Evolutionary conservation across 2,888 invertebrate genomes (phyloP).

Genomic region (Zygaena filipendulae): DNA sequence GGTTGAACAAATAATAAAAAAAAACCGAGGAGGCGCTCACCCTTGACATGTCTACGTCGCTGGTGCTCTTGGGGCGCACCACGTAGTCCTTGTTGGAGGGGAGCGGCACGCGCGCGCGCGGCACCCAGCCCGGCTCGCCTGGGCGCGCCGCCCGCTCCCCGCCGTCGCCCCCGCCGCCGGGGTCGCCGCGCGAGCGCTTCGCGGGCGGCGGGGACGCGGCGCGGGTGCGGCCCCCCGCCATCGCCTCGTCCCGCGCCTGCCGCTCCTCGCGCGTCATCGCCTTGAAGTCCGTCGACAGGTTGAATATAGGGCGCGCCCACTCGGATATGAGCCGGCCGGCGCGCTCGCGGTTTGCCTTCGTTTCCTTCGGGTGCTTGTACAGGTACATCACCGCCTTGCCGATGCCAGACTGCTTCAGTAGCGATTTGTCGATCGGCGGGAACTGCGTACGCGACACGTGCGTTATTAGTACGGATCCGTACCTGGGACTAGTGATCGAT

Average conservation of each 20-base stretch:
- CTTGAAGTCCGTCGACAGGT: slow-evolving; percentile 71
- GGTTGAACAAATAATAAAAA: no score
- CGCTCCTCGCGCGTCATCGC: slow-evolving; percentile 94
- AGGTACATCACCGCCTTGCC: slow-evolving; percentile 99
- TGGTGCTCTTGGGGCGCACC: slow-evolving; percentile 90
- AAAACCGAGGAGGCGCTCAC: no score
- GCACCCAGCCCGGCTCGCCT: slow-evolving; percentile 96
- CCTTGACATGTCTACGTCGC: slow-evolving; percentile 86
- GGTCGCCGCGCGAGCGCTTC: slow-evolving; percentile 84
- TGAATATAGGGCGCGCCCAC: slow-evolving; percentile 98
- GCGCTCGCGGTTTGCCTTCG: slow-evolving; percentile 88
- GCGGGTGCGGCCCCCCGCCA: slow-evolving; percentile 64
- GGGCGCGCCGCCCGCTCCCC: slow-evolving; percentile 85
- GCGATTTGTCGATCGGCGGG: slow-evolving; percentile 87
- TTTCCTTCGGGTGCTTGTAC: slow-evolving; percentile 98
- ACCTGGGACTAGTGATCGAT: neutral
- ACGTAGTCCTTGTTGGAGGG: slow-evolving; percentile 98
- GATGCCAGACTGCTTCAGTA: slow-evolving; percentile 95
- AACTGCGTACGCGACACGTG: slow-evolving; percentile 72
- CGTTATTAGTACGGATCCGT: no score
- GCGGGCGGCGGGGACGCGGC: slow-evolving; percentile 41
- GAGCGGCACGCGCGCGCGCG: slow-evolving; percentile 92
- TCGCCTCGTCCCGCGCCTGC: slow-evolving; percentile 90
- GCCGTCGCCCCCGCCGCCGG: slow-evolving; percentile 97
- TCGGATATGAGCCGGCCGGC: slow-evolving; percentile 95